Conservation (phyloP, 2,888 invertebrate species). For the Caenorhabditis uteleia region DNA sequence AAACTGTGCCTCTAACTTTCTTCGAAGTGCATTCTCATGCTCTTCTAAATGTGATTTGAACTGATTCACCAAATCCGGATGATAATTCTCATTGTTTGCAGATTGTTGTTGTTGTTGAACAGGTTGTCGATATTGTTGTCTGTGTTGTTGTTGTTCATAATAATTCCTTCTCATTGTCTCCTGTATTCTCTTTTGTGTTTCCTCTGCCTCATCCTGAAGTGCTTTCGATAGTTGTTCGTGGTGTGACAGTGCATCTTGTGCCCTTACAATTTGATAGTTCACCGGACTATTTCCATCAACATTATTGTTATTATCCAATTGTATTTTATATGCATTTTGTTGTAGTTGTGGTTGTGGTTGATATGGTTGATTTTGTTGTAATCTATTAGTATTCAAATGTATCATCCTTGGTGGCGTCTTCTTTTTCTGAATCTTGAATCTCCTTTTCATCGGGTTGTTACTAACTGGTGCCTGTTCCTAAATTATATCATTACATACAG, state of each 20-base stretch:
- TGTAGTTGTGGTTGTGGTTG: too few relatives aligned
- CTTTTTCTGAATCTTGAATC: slow-evolving; percentile 23
- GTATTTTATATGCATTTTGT: too few relatives aligned
- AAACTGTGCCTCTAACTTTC: slow-evolving; percentile 29
- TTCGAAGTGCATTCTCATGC: slow-evolving; percentile 22
- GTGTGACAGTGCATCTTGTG: slow-evolving; percentile 14
- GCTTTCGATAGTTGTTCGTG: slow-evolving; percentile 23
- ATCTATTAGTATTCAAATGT: slow-evolving; percentile 10
- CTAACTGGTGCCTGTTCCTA: slow-evolving; percentile 10
- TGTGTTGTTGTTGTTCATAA: slow-evolving; percentile 26
- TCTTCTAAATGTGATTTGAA: slow-evolving; percentile 32
- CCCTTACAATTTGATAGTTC: slow-evolving; percentile 25
- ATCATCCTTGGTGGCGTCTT: slow-evolving; percentile 33
- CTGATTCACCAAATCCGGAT: slow-evolving; percentile 31
- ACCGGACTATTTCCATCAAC: slow-evolving; percentile 21
- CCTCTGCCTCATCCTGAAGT: slow-evolving; percentile 25
- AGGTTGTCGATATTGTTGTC: slow-evolving; percentile 24
- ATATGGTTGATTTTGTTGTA: too few relatives aligned
- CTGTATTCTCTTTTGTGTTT: slow-evolving; percentile 34
- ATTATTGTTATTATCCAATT: too few relatives aligned
- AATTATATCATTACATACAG: too few relatives aligned
- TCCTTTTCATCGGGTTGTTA: slow-evolving; percentile 12
- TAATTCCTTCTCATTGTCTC: slow-evolving; percentile 23
- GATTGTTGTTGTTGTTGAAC: slow-evolving; percentile 7
- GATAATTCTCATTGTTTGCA: slow-evolving; percentile 11